These are phyloP conservation scores for Helobdella robusta DNA, from an alignment of 2,888 invertebrate species.

Conservation along the genomic window DNA sequence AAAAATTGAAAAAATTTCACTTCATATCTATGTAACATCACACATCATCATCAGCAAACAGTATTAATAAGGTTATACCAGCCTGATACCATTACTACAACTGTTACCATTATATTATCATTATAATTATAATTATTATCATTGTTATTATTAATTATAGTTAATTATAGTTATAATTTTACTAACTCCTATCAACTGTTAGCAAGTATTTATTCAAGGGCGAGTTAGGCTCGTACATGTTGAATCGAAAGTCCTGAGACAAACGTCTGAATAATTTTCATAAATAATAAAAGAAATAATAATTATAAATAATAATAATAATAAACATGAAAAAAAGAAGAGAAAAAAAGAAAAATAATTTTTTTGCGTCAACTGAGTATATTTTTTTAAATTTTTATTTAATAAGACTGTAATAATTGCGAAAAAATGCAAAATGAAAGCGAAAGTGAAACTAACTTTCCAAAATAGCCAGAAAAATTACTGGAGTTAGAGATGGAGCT, in stretches of 20 bases:
- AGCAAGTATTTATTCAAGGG: conserved; percentile 22
- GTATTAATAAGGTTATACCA: too few species aligned
- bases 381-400: too few species aligned
- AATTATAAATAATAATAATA: background rate
- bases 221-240: conserved; percentile 13
- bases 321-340: background rate
- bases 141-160: too few species aligned
- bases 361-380: background rate
- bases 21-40: too few species aligned
- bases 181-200: conserved; percentile 11
- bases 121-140: too few species aligned
- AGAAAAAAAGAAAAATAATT: background rate
- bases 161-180: too few species aligned
- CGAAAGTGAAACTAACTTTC: conserved; percentile 1
- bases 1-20: background rate
- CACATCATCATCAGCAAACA: too few species aligned
- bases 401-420: too few species aligned
- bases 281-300: background rate
- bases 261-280: conserved; percentile 17
- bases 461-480: conserved; percentile 1
- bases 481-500: conserved; percentile 19
- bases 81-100: too few species aligned
- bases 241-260: conserved; percentile 22
- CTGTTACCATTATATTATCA: too few species aligned
- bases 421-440: background rate